A percentile compares a stretch with the other conserved stretches of the same genome.
These are phyloP conservation scores for Erinaceus europaeus DNA, from an alignment of 2,113 vertebrate genomes.

Conservation along the genomic window DNA sequence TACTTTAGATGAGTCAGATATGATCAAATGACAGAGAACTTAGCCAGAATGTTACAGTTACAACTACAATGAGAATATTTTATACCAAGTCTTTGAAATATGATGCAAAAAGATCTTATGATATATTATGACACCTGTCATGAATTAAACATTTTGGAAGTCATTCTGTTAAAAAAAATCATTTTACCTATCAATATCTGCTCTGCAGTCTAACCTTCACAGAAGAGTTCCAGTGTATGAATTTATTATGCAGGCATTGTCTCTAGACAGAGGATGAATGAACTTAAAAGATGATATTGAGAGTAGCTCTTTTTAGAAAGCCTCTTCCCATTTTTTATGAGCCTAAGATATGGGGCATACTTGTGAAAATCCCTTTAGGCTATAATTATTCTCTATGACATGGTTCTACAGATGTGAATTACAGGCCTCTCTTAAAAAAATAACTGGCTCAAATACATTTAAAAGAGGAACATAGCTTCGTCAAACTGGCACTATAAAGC, in stretches of 20 bases:
- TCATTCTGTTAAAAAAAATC: conserved; percentile 46
- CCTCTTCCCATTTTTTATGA: conserved; percentile 33
- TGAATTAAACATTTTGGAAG: conserved; percentile 50
- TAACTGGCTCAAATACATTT: conserved; percentile 57
- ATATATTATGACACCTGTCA: neutral
- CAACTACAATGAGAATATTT: conserved; percentile 8
- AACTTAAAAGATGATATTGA: conserved; percentile 34
- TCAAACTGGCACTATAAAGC: conserved; percentile 7
- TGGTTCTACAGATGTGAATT: conserved; percentile 57
- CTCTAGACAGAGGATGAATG: conserved; percentile 9
- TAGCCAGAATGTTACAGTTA: neutral
- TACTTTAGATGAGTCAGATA: neutral
- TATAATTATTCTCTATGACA: neutral
- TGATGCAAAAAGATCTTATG: conserved; percentile 22
- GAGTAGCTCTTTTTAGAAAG: conserved; percentile 33
- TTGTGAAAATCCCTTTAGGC: conserved; percentile 41
- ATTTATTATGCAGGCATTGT: conserved; percentile 48
- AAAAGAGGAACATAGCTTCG: conserved; percentile 47
- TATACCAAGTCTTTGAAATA: neutral
- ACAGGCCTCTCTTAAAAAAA: conserved; percentile 53
- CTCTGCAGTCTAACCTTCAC: conserved; percentile 51
- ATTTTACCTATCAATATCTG: conserved; percentile 3
- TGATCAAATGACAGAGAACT: neutral
- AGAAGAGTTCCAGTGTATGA: neutral
- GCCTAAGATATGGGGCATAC: neutral